Conservation (phyloP, 2,797 vertebrate genomes). For the Vultur gryphus region DNA sequence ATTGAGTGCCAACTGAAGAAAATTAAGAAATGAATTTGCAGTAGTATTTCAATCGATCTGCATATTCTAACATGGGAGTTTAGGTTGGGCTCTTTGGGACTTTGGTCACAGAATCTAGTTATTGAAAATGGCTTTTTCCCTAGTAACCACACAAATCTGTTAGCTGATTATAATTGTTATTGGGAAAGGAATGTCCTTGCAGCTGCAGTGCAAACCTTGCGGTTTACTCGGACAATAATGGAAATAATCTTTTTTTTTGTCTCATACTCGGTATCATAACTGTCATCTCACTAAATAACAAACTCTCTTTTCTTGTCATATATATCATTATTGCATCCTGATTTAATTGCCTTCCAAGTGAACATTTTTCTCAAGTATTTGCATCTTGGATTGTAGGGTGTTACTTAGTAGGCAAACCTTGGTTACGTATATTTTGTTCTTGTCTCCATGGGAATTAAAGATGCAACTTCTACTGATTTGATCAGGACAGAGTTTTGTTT, state of each 20-base stretch:
- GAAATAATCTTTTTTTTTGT: not conserved
- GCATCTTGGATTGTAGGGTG: not conserved
- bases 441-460: not conserved
- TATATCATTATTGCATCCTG: not conserved
- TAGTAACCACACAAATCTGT: not conserved
- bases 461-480: not conserved
- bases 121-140: not conserved
- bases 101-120: not conserved
- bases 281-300: not conserved
- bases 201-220: not conserved
- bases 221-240: not conserved
- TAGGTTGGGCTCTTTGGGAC: not conserved
- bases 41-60: not conserved
- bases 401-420: not conserved
- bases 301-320: not conserved
- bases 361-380: not conserved
- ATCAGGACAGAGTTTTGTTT: not conserved
- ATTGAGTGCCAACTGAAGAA: conserved; percentile 11
- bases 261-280: not conserved
- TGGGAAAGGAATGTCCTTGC: not conserved
- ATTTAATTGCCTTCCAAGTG: not conserved
- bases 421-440: not conserved
- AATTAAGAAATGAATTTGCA: conserved; percentile 13
- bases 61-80: not conserved
- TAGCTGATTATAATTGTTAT: not conserved